Evolutionary conservation across 2,888 invertebrate genomes (phyloP).

Genomic region (Neoscelio sp.): DNA sequence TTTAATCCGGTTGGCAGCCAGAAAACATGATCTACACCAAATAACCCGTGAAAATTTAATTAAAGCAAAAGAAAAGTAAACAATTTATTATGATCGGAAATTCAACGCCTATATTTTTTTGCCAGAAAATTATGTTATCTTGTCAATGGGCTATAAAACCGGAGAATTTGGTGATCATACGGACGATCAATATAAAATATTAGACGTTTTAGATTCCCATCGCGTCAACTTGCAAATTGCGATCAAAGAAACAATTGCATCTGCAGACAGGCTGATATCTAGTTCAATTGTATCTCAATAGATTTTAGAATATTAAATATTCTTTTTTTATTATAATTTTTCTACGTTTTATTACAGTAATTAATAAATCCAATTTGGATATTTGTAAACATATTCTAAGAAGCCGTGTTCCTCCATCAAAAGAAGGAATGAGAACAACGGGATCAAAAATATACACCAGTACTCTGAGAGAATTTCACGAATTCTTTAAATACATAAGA

Average conservation of each 20-base stretch:
- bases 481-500: too few relatives aligned
- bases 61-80: constrained; percentile 3
- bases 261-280: background rate
- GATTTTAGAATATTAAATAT: too few relatives aligned
- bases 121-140: constrained; percentile 4
- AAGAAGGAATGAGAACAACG: too few relatives aligned
- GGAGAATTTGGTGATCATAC: constrained; percentile 1
- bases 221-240: background rate
- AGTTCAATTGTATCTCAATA: too few relatives aligned
- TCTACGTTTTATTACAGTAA: background rate
- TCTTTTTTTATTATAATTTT: too few relatives aligned
- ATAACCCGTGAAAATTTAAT: constrained; percentile 2
- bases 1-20: background rate
- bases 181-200: constrained; percentile 28
- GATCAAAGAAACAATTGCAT: background rate
- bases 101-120: constrained; percentile 8
- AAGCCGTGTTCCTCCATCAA: too few relatives aligned
- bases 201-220: constrained; percentile 27
- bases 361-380: too few relatives aligned
- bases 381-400: too few relatives aligned
- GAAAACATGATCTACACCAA: constrained; percentile 1
- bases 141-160: background rate
- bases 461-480: too few relatives aligned
- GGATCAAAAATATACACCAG: too few relatives aligned
- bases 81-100: background rate